Base-by-base conservation (phyloP, 1,140 invertebrate species). In the Drosophila aff. region DNA sequence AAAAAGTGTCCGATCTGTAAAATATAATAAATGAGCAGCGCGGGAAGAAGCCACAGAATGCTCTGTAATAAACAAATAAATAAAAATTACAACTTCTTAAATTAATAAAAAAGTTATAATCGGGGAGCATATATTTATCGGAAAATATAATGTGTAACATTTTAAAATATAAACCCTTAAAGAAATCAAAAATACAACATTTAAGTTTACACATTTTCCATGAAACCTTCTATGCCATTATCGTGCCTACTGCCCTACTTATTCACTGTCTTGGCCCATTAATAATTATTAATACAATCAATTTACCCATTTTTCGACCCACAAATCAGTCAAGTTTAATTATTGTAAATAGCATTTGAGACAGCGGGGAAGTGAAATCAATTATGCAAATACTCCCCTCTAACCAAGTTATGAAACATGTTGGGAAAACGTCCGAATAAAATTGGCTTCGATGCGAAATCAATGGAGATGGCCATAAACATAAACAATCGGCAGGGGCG, bases 401-500 rank as follows among this genome's bases (percentile, higher is more conserved):
- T 61, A 40, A 62, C 40, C 50, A 55, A 59, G 72, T 81, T 62
- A 50, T 40, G 68, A 62, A 59, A 64, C 26, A 64, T 60, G 67
- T 78, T 59, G 46, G 64, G 53, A 78, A 66, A 64, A 61, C 44
- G 43, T 23, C 40, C 38, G 44, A 60, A 73, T 73, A 50, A 74
- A 50, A 73, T 66, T 23, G 38, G 77, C 41, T 63, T 58, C 38
- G 43, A 81, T 81, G 57, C 31, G 64, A 82, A 89, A 79, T 84
- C 81, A 89, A 89, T 89, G 80, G 69, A 55, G 46, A 61, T 47
- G 50, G 38, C 76, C 36, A 81, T 81, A 89, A 89, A 81, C 41
- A 84, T 86, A 87, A 86, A 80, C 83, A 87, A 79, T 87, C 67
- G 87, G 50, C 59, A 61, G 73, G 69, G 62, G 59, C 61, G 81